A percentile compares a stretch with the other conserved stretches of the same genome.
These are phyloP conservation scores for Benthosema pterotum DNA, from an alignment of 2,797 vertebrate species.

Conservation along the genomic window DNA sequence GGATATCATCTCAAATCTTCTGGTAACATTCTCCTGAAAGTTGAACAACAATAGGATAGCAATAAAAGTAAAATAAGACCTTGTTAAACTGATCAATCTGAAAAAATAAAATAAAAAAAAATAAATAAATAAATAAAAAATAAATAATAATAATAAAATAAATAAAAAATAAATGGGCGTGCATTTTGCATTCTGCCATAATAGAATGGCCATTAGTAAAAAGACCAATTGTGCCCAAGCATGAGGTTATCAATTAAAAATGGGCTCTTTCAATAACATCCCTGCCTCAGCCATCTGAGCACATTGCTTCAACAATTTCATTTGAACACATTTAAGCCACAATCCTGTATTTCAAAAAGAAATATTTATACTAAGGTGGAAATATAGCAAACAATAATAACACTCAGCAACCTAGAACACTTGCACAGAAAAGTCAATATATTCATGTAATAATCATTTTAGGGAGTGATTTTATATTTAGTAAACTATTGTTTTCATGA, in stretches of 20 bases:
- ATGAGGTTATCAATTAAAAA: neutral
- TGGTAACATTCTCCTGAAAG: neutral
- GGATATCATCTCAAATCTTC: neutral
- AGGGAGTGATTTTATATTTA: conserved; percentile 49
- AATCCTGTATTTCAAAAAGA: neutral
- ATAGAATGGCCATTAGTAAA: conserved; percentile 3
- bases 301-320: neutral
- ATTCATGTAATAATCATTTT: conserved; percentile 44
- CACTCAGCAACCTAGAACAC: conserved; percentile 2
- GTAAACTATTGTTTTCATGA: conserved; percentile 53
- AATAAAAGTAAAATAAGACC: no score
- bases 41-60: no score
- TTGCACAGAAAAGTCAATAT: conserved; percentile 37
- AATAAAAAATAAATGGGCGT: no score
- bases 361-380: no score
- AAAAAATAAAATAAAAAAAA: no score
- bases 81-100: neutral
- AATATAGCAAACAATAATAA: no score
- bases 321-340: neutral
- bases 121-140: no score
- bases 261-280: neutral
- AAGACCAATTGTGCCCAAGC: neutral
- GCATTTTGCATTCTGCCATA: conserved; percentile 1
- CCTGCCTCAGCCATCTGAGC: conserved; percentile 4
- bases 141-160: no score